Conservation (phyloP, 2,888 invertebrate species). For the Dorcus parallelipipedus region DNA sequence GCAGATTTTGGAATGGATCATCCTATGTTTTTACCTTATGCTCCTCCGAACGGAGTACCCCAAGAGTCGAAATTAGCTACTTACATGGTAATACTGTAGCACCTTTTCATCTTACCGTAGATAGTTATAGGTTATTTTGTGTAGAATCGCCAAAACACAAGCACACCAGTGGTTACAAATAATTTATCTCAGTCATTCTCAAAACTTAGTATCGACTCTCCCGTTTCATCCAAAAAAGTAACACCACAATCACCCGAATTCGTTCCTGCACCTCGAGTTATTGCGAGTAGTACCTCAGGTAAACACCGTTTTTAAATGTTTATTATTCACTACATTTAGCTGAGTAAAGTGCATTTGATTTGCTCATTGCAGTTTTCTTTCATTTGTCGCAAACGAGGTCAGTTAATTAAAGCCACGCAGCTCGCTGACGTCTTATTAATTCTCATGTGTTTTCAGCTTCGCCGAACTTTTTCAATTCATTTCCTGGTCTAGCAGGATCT, state of each 20-base stretch:
- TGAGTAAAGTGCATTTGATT: conserved; percentile 20
- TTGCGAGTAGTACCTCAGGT: conserved; percentile 30
- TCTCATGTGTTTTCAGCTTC: conserved; percentile 31
- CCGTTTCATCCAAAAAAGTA: conserved; percentile 50
- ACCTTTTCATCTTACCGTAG: conserved; percentile 6
- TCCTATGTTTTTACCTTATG: conserved; percentile 67
- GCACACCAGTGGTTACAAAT: conserved; percentile 36
- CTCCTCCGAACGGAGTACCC: conserved; percentile 71
- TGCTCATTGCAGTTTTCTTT: not conserved
- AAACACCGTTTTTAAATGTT: conserved; percentile 9
- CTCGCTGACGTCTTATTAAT: not conserved
- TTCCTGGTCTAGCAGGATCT: conserved; percentile 37
- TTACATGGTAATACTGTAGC: conserved; percentile 65
- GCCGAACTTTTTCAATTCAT: conserved; percentile 47
- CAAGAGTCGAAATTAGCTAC: conserved; percentile 83
- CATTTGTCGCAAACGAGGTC: not conserved
- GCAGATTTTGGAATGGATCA: conserved; percentile 63
- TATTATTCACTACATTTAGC: not conserved
- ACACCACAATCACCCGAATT: conserved; percentile 55
- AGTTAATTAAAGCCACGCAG: too few species aligned
- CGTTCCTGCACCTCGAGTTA: conserved; percentile 47
- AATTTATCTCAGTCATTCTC: conserved; percentile 39
- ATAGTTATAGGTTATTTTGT: conserved; percentile 20
- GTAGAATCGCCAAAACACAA: conserved; percentile 38
- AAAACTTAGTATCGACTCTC: conserved; percentile 38